A percentile compares a stretch with the other conserved stretches of the same genome.
Conservation (phyloP, 2,888 invertebrate genomes). For the Micoletzkya japonica region DNA sequence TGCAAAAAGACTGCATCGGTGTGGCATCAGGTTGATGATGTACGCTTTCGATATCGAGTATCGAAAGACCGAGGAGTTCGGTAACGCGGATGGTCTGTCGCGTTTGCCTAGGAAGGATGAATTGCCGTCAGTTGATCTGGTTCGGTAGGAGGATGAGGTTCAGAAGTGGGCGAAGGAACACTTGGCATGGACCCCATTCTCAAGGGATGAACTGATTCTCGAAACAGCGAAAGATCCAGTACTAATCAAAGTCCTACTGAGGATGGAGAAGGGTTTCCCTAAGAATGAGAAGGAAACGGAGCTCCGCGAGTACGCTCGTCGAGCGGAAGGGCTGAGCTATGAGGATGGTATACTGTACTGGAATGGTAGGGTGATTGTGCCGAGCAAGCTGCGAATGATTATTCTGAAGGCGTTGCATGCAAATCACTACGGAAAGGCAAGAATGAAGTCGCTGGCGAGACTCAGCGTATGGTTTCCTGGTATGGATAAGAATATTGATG, state of each 20-base stretch:
- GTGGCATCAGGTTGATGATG: slow-evolving; percentile 65
- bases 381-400: not conserved
- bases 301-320: not conserved
- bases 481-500: slow-evolving; percentile 12
- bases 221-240: slow-evolving; percentile 1
- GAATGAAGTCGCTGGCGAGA: slow-evolving; percentile 20
- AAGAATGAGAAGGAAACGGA: slow-evolving; percentile 4
- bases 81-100: slow-evolving; percentile 65
- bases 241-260: not conserved
- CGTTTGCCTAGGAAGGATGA: slow-evolving; percentile 33
- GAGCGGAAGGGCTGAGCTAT: not conserved
- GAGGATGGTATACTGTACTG: not conserved
- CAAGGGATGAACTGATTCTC: not conserved
- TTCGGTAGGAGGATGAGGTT: not conserved
- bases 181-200: not conserved
- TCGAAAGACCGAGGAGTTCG: slow-evolving; percentile 64
- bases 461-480: slow-evolving; percentile 11
- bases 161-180: not conserved
- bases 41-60: slow-evolving; percentile 65
- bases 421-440: slow-evolving; percentile 22
- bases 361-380: slow-evolving; percentile 12
- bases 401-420: slow-evolving; percentile 7
- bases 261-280: not conserved
- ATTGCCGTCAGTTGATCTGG: not conserved
- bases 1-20: slow-evolving; percentile 64